Conservation (phyloP, 1,140 invertebrate species). For the Plutomurus gul region DNA sequence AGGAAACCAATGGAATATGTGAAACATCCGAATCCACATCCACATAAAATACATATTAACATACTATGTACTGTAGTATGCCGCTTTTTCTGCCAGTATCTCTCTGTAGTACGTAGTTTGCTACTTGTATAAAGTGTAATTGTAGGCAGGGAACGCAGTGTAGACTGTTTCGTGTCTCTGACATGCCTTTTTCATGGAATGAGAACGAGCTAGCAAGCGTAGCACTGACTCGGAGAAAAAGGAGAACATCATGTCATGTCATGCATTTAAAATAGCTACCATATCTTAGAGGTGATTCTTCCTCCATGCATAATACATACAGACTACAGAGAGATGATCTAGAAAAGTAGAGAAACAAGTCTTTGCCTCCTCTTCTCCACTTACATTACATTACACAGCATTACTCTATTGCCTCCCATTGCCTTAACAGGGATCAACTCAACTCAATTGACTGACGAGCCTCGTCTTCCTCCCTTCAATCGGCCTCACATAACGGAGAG, state of each 20-base stretch:
- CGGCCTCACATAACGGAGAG: neutral
- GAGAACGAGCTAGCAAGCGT: too few species aligned
- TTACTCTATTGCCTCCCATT: neutral
- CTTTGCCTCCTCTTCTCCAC: neutral
- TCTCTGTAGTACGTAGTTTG: too few species aligned
- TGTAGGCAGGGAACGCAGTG: neutral
- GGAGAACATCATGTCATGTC: slow-evolving; percentile 1
- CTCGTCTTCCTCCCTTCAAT: neutral
- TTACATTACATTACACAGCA: neutral
- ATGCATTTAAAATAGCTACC: slow-evolving; percentile 18
- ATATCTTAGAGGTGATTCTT: slow-evolving; percentile 21
- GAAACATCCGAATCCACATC: slow-evolving; percentile 7
- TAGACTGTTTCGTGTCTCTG: neutral
- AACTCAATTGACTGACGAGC: neutral
- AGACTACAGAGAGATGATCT: neutral
- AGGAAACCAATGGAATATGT: neutral
- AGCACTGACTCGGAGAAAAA: too few species aligned
- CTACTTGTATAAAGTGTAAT: neutral
- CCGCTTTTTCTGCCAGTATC: neutral
- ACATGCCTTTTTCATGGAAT: neutral
- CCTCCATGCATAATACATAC: slow-evolving; percentile 17
- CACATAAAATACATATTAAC: slow-evolving; percentile 22
- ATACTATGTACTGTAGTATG: neutral
- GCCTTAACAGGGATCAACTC: slow-evolving; percentile 5
- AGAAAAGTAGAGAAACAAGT: slow-evolving; percentile 1